phyloP scores from a whole-genome alignment of 2,888 invertebrate species.

The Notodonta ziczac region DNA sequence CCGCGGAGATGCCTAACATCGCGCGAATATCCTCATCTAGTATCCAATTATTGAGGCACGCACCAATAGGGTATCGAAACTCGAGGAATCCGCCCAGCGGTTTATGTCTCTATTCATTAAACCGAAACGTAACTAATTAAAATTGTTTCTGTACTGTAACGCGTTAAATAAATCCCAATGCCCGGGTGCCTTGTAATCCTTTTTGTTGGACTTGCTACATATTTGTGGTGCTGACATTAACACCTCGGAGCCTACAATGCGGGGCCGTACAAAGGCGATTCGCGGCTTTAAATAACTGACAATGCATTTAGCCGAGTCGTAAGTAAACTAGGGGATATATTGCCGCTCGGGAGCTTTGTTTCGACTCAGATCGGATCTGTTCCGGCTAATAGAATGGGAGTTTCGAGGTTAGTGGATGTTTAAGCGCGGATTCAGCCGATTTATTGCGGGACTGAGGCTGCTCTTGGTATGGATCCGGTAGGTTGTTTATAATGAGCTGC shows the following conservation, averaged over 20 bases:
- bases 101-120: slow-evolving; percentile 77
- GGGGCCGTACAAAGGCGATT: slow-evolving; percentile 65
- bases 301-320: slow-evolving; percentile 55
- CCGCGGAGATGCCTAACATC: slow-evolving; percentile 52
- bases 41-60: slow-evolving; percentile 70
- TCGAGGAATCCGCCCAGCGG: slow-evolving; percentile 49
- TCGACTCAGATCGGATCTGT: slow-evolving; percentile 61
- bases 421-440: slow-evolving; percentile 27
- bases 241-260: slow-evolving; percentile 62
- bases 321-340: slow-evolving; percentile 65
- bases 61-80: slow-evolving; percentile 55
- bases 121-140: slow-evolving; percentile 67
- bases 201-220: slow-evolving; percentile 62
- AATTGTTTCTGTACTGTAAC: slow-evolving; percentile 65
- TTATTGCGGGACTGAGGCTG: slow-evolving; percentile 29
- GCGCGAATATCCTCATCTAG: slow-evolving; percentile 65
- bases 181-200: slow-evolving; percentile 49
- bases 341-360: slow-evolving; percentile 61
- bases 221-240: slow-evolving; percentile 68
- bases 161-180: slow-evolving; percentile 62
- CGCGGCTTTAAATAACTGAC: slow-evolving; percentile 67
- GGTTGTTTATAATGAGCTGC: slow-evolving; percentile 1
- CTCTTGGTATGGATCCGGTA: slow-evolving; percentile 16
- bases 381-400: slow-evolving; percentile 67
- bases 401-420: slow-evolving; percentile 41